Evolutionary conservation across 2,797 vertebrate genomes (phyloP).

Genomic region (Hippoglossus hippoglossus): DNA sequence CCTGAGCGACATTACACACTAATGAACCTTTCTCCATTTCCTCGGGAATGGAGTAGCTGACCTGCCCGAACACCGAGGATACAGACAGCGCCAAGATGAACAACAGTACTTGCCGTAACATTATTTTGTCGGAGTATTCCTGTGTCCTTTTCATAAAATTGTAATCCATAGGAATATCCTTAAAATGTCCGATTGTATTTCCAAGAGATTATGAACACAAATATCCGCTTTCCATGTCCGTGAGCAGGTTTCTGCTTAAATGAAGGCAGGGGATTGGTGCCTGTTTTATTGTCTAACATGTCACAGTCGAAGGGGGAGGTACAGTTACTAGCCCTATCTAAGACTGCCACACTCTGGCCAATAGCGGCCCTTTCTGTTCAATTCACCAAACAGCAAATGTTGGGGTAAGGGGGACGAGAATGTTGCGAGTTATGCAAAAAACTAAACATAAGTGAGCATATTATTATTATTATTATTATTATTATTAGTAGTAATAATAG

Average conservation of each 20-base stretch:
- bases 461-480: not conserved
- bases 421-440: rapidly evolving
- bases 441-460: not conserved
- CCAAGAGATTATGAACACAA: not conserved
- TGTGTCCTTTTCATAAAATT: not conserved
- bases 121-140: slow-evolving; percentile 24
- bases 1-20: slow-evolving; percentile 86
- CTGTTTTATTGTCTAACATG: slow-evolving; percentile 47
- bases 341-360: slow-evolving; percentile 63
- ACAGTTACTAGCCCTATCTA: slow-evolving; percentile 58
- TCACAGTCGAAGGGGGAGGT: slow-evolving; percentile 42
- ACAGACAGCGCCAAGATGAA: slow-evolving; percentile 76
- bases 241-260: not conserved
- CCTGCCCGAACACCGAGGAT: slow-evolving; percentile 74
- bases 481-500: not conserved
- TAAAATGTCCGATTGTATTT: not conserved
- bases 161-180: slow-evolving; percentile 25
- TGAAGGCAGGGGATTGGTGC: not conserved
- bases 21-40: slow-evolving; percentile 85
- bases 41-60: slow-evolving; percentile 90
- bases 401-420: rapidly evolving
- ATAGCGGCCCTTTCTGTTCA: slow-evolving; percentile 56
- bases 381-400: slow-evolving; percentile 19
- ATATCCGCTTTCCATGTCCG: not conserved
- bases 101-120: slow-evolving; percentile 83